These are phyloP conservation scores for Diarsia dahlii DNA, from an alignment of 2,888 invertebrate species.

Conservation along the genomic window DNA sequence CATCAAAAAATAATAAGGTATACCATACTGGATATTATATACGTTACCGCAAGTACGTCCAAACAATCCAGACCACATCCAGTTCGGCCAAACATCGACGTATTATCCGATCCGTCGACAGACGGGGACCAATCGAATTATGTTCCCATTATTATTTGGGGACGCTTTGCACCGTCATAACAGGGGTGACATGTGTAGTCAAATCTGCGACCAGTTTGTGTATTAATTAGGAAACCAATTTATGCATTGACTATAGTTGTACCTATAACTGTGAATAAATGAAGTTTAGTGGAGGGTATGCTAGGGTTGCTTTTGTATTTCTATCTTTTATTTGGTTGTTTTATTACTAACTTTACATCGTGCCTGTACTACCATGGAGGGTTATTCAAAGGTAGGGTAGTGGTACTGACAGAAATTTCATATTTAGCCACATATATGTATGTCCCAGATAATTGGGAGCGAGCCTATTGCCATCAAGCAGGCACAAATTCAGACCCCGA, in stretches of 20 bases:
- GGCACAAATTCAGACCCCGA: not conserved
- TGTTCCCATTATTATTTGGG: constrained; percentile 88
- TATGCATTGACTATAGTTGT: constrained; percentile 38
- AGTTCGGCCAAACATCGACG: constrained; percentile 51
- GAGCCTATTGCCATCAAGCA: not conserved
- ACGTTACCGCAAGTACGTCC: not conserved
- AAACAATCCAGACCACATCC: constrained; percentile 40
- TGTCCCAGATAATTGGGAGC: not conserved
- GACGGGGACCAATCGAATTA: constrained; percentile 89
- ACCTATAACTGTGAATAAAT: constrained; percentile 27
- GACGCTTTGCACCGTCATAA: constrained; percentile 80
- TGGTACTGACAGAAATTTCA: not conserved
- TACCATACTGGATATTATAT: too few species aligned
- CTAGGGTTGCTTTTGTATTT: not conserved
- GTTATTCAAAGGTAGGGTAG: not conserved
- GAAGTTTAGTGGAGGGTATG: constrained; percentile 22
- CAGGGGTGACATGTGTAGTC: constrained; percentile 80
- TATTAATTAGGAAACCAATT: constrained; percentile 75
- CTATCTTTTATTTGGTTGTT: not conserved
- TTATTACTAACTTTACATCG: not conserved
- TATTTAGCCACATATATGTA: not conserved
- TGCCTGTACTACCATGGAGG: not conserved
- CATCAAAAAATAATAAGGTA: not conserved
- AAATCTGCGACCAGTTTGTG: constrained; percentile 77
- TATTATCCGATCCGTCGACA: constrained; percentile 75